Evolutionary conservation across 2,888 invertebrate species (phyloP).

Genomic region (Ceriagrion tenellum): DNA sequence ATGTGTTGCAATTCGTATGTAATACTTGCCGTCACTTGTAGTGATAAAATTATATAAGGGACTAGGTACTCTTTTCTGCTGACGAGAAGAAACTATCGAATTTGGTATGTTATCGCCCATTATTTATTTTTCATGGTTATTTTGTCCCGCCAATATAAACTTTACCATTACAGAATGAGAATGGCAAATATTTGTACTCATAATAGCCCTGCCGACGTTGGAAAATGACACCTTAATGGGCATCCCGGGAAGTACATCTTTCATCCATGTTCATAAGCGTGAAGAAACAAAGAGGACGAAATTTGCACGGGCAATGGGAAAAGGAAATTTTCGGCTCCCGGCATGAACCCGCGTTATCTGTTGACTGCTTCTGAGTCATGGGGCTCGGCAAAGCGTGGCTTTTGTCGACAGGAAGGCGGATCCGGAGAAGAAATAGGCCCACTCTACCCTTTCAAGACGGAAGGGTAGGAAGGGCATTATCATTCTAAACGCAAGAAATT

Average conservation of each 20-base stretch:
- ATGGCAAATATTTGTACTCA: neutral
- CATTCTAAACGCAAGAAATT: neutral
- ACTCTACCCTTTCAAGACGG: neutral
- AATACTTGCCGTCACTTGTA: too few relatives aligned
- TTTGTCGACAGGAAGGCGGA: conserved; percentile 3
- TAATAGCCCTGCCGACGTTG: neutral
- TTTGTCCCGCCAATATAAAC: too few relatives aligned
- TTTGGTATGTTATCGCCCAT: too few relatives aligned
- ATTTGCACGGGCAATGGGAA: neutral
- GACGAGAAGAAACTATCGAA: too few relatives aligned
- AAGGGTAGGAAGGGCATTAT: conserved; percentile 15
- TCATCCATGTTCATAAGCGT: neutral
- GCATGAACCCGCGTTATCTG: neutral
- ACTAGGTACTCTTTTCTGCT: too few relatives aligned
- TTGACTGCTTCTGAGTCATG: neutral
- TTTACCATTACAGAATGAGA: too few relatives aligned
- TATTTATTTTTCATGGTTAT: too few relatives aligned
- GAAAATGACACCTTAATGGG: neutral
- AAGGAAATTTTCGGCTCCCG: neutral
- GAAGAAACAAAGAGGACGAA: neutral
- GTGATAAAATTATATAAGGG: too few relatives aligned
- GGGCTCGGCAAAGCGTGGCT: neutral
- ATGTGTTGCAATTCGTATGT: too few relatives aligned
- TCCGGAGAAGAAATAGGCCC: neutral
- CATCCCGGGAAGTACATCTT: neutral